Evolutionary conservation across 2,797 vertebrate species (phyloP), one percentile per base, ranked within the genome.

Genomic region (Poecilia wingei): DNA sequence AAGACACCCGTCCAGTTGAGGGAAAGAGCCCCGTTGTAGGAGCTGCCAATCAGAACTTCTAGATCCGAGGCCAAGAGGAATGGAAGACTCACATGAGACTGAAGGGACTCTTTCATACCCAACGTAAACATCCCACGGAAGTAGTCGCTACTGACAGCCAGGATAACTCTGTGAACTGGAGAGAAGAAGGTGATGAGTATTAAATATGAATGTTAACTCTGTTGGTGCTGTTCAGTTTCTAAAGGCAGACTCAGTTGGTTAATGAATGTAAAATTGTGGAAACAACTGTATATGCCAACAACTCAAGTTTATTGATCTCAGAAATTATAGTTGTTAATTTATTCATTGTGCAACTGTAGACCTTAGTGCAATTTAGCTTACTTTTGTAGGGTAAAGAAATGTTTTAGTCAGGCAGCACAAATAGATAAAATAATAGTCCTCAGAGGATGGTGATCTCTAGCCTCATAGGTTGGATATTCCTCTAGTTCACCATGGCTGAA

Each of bases 111-210:
- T 82, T 51, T 95, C 97, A 98, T 97, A 2, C 96, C 96, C 2
- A 93, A 94, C 72, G 95, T 94, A 79, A 97, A 97, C 97, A 98
- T 97, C 43, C 93, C 95, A 6, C 90, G 93, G 87, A 97, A 97
- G 89, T 96, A 98, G 87, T 97, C 96, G 10, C 96, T 96, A 86
- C 95, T 94, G 10, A 94, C 96, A n/a, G 96, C 95, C 82, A 98
- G 89, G 47, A 97, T 87, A 20, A 94, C 94, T 82, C 95, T 95
- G 90, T 98, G 97, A 82, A 94, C 97, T 97, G 82, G 64, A 86
- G 4, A 25, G 5, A 78, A 22, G 13, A 51, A 2, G 8, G 1
- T 33, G 16, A 45, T 41, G 31, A 53, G 66, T 20, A 71, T 14
- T 46, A 39, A 14, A 45, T 13, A 28, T 39, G 22, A 18, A 68